Evolutionary conservation across 2,797 vertebrate genomes (phyloP).

Genomic region (Dipus sagitta): DNA sequence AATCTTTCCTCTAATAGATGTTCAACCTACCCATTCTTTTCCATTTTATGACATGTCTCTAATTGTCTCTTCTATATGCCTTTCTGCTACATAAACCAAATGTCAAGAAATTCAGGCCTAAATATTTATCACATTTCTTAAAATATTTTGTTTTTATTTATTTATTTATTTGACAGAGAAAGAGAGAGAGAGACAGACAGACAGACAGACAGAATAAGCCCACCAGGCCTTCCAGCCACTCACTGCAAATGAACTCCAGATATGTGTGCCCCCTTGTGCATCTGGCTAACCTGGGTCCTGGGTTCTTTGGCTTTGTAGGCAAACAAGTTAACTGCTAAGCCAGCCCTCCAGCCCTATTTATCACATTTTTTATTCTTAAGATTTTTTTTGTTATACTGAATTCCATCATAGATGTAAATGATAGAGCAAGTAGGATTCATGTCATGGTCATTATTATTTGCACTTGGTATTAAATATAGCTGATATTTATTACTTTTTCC

Average conservation of each 20-base stretch:
- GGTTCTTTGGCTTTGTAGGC: no score
- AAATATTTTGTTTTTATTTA: no score
- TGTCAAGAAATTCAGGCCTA: not conserved
- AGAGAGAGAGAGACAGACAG: no score
- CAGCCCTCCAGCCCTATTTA: not conserved
- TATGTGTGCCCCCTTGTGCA: no score
- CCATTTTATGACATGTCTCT: not conserved
- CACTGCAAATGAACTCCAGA: no score
- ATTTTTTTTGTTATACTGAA: not conserved
- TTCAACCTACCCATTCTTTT: not conserved
- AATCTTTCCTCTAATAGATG: not conserved
- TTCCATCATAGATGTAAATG: not conserved
- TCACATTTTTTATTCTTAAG: not conserved
- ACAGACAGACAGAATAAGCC: no score
- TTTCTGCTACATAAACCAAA: not conserved
- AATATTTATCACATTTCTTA: not conserved
- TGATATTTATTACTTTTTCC: conserved; percentile 21
- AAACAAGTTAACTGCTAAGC: no score
- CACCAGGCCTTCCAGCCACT: no score
- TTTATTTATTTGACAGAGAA: no score
- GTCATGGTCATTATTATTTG: not conserved
- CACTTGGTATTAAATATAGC: not conserved
- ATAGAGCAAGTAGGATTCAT: not conserved
- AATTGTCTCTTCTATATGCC: not conserved
- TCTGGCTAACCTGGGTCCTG: no score